Percentiles rank a stretch among this genome's conserved stretches.
Conservation (phyloP, 2,888 invertebrate species). For the Leistus spinibarbis region DNA sequence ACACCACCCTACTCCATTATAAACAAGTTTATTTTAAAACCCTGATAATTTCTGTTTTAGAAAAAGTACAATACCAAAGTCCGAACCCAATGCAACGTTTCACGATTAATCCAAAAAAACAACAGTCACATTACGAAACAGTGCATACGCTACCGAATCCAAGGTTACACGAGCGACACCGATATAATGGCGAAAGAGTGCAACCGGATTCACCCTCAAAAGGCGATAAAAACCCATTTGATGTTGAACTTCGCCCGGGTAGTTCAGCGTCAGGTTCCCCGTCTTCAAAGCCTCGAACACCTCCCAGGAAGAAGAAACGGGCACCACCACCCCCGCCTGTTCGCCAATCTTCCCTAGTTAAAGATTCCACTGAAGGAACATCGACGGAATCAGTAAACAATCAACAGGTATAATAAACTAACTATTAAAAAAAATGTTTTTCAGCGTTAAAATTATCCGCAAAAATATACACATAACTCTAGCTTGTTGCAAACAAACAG, state of each 20-base stretch:
- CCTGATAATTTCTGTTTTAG: not conserved
- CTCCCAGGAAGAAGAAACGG: constrained; percentile 42
- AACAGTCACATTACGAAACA: not conserved
- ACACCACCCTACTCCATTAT: not conserved
- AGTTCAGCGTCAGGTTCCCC: not conserved
- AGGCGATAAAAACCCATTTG: constrained; percentile 23
- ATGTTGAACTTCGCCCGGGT: not conserved
- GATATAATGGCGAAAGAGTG: not conserved
- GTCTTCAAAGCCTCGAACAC: constrained; percentile 28
- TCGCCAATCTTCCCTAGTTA: constrained; percentile 8
- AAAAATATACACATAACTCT: not conserved
- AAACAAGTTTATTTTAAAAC: not conserved
- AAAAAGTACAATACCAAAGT: not conserved
- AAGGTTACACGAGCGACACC: not conserved
- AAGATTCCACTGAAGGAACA: not conserved
- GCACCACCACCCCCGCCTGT: constrained; percentile 46
- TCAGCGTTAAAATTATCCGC: not conserved
- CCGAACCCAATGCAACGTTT: not conserved
- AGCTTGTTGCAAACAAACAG: not conserved
- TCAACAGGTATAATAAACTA: not conserved
- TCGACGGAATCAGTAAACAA: not conserved
- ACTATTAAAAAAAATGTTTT: too few species aligned
- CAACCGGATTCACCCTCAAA: not conserved
- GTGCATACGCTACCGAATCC: not conserved
- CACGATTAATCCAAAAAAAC: not conserved